Evolutionary conservation across 2,888 invertebrate genomes (phyloP).

Genomic region (Drosophila rellima): DNA sequence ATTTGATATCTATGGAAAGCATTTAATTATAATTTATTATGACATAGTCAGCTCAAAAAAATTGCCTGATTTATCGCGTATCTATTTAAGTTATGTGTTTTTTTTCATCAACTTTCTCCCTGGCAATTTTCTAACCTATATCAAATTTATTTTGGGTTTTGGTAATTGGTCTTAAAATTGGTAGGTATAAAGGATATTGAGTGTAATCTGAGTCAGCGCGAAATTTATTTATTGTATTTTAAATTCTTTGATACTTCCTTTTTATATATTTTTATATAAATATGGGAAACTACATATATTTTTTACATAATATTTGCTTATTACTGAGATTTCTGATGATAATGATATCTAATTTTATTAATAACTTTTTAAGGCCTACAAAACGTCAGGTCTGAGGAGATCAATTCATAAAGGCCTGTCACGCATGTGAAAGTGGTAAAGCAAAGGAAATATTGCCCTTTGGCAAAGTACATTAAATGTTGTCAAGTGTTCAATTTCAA

Average conservation of each 20-base stretch:
- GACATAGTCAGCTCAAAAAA: background rate
- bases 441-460: background rate
- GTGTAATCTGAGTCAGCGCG: no score
- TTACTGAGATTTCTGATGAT: no score
- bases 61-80: background rate
- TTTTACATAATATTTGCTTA: no score
- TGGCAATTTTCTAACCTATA: background rate
- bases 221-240: background rate
- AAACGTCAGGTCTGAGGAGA: background rate
- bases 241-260: background rate
- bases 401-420: conserved; percentile 10
- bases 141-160: background rate
- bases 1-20: background rate
- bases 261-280: no score
- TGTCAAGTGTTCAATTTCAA: conserved; percentile 41
- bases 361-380: background rate
- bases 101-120: background rate
- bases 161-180: background rate
- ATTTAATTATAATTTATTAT: background rate
- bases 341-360: background rate
- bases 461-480: conserved; percentile 11
- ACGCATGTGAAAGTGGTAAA: conserved; percentile 3
- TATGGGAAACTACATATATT: no score
- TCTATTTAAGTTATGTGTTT: background rate
- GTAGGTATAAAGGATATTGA: background rate